Conservation (phyloP, 2,888 invertebrate genomes). For the Pyrrhia umbra region DNA sequence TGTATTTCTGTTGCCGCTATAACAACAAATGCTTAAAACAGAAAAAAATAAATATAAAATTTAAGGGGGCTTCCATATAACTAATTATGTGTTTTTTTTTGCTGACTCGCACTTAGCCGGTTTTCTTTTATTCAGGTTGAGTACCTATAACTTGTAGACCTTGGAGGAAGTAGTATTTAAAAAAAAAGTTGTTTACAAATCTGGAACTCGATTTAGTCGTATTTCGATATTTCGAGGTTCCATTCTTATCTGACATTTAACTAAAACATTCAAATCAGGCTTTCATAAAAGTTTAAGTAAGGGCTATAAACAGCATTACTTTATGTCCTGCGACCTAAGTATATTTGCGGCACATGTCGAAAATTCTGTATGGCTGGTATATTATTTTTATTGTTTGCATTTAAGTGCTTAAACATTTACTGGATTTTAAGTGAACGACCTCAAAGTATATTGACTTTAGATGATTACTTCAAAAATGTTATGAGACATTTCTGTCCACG, state of each 20-base stretch:
- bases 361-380: not conserved
- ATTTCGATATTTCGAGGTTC: not conserved
- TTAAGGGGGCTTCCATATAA: too few relatives aligned
- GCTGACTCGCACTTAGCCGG: too few relatives aligned
- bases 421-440: conserved; percentile 18
- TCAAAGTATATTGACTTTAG: conserved; percentile 2
- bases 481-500: not conserved
- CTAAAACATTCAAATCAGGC: not conserved
- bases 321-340: not conserved
- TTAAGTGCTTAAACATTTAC: not conserved
- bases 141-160: too few relatives aligned
- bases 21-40: too few relatives aligned
- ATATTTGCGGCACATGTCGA: conserved; percentile 7
- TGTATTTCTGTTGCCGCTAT: too few relatives aligned
- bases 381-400: not conserved
- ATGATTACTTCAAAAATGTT: not conserved
- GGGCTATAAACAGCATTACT: not conserved
- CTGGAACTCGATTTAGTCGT: not conserved
- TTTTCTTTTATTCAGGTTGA: too few relatives aligned
- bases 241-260: conserved; percentile 1
- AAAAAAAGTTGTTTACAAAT: too few relatives aligned
- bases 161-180: too few relatives aligned
- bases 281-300: conserved; percentile 18
- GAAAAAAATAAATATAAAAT: too few relatives aligned
- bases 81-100: too few relatives aligned